Evolutionary conservation across 53 echinoderm and acorn worm species (phyloP).

Genomic region (Holothuria leucospilota): DNA sequence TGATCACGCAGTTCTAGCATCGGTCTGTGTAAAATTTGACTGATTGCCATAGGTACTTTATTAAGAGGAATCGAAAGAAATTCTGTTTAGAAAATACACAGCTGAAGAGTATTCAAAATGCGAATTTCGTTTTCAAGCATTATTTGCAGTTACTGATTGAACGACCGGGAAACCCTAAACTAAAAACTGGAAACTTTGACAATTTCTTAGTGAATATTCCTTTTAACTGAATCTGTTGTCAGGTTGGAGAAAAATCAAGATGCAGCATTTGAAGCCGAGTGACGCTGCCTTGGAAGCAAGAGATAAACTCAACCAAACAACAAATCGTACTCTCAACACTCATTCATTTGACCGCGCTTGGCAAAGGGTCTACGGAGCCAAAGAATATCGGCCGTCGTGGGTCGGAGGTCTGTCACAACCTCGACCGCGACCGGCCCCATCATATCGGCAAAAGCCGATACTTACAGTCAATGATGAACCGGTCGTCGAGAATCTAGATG

Average conservation of each 20-base stretch:
- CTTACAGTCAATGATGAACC: slow-evolving; percentile 2
- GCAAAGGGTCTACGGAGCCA: slow-evolving; percentile 93
- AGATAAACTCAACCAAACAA: slow-evolving; percentile 4
- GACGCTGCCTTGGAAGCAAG: slow-evolving; percentile 25
- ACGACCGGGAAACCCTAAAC: too few species aligned
- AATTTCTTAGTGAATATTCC: too few species aligned
- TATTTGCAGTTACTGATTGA: too few species aligned
- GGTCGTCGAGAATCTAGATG: neutral
- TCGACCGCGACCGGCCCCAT: neutral
- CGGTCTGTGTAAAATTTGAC: too few species aligned
- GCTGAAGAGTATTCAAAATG: too few species aligned
- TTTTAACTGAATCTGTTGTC: too few species aligned
- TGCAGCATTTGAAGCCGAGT: slow-evolving; percentile 13
- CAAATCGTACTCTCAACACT: slow-evolving; percentile 31
- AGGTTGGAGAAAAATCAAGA: neutral
- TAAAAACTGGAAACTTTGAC: too few species aligned
- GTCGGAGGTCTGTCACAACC: slow-evolving; percentile 68
- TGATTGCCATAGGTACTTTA: too few species aligned
- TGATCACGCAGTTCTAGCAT: too few species aligned
- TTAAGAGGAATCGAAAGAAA: too few species aligned
- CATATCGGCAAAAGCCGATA: slow-evolving; percentile 5
- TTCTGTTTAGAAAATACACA: too few species aligned
- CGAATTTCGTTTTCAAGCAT: too few species aligned
- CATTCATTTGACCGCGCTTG: slow-evolving; percentile 88
- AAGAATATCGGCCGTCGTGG: slow-evolving; percentile 95